Conservation (phyloP, 2,888 invertebrate genomes). For the Eupithecia dodoneata region DNA sequence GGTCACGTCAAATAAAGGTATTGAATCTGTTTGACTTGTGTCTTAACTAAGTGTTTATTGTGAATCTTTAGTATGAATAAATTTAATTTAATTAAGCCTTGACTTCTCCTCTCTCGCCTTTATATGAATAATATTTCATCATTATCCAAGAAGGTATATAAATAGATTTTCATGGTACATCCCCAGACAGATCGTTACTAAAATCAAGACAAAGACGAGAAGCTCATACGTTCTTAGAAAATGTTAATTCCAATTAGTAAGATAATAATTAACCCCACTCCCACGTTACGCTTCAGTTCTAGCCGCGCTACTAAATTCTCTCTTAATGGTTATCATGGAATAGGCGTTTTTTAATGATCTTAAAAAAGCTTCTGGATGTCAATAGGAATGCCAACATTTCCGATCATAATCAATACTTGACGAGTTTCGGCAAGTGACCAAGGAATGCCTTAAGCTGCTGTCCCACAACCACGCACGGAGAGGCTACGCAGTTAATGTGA, state of each 20-base stretch:
- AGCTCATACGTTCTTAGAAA: background rate
- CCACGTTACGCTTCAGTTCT: conserved; percentile 18
- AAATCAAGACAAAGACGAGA: background rate
- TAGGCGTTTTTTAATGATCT: conserved; percentile 43
- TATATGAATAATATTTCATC: too few relatives aligned
- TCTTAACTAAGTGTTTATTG: too few relatives aligned
- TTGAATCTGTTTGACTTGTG: too few relatives aligned
- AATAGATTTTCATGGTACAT: background rate
- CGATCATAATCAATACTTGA: conserved; percentile 65
- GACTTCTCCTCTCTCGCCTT: too few relatives aligned
- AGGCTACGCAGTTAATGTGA: too few relatives aligned
- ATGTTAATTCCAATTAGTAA: background rate
- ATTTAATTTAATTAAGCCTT: too few relatives aligned
- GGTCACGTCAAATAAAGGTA: too few relatives aligned
- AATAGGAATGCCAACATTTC: conserved; percentile 58
- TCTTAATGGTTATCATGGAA: conserved; percentile 15
- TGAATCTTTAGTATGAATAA: too few relatives aligned
- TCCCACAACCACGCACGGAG: too few relatives aligned
- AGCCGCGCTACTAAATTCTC: conserved; percentile 25
- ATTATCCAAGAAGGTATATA: too few relatives aligned
- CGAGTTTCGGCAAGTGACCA: conserved; percentile 53
- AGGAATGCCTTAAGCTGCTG: conserved; percentile 47
- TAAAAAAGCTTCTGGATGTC: conserved; percentile 43
- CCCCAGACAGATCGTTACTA: background rate
- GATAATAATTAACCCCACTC: conserved; percentile 13